phyloP scores from a whole-genome alignment of 2,888 invertebrate species.

The Ctenicera cuprea region DNA sequence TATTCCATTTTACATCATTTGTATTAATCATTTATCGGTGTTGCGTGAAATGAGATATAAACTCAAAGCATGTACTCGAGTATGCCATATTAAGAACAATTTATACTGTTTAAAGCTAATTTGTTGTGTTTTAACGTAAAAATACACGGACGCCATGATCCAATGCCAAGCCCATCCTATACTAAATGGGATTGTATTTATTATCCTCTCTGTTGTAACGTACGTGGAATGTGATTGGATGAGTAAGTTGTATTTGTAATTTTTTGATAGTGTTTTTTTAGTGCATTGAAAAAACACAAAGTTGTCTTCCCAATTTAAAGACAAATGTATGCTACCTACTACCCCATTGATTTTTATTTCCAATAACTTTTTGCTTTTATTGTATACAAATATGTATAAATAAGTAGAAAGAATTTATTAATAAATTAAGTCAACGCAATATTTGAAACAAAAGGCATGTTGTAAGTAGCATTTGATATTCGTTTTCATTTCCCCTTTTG shows the following conservation, averaged over 20 bases:
- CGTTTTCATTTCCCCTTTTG: too few relatives aligned
- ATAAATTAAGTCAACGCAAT: too few relatives aligned
- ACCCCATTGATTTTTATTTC: slow-evolving; percentile 26
- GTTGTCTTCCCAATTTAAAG: too few relatives aligned
- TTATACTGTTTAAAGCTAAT: not conserved
- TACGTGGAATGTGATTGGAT: slow-evolving; percentile 64
- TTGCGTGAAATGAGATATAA: slow-evolving; percentile 23
- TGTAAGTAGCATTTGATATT: too few relatives aligned
- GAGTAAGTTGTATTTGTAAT: slow-evolving; percentile 63
- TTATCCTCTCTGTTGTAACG: slow-evolving; percentile 58
- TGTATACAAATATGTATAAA: not conserved
- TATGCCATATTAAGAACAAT: slow-evolving; percentile 6
- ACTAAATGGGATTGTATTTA: slow-evolving; percentile 65
- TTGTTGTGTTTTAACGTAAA: slow-evolving; percentile 26
- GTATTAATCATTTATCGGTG: not conserved
- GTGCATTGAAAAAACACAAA: not conserved
- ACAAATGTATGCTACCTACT: too few relatives aligned
- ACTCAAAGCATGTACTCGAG: not conserved
- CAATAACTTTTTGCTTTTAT: not conserved
- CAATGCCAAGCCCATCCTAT: slow-evolving; percentile 71
- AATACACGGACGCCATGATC: slow-evolving; percentile 68
- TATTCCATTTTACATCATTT: slow-evolving; percentile 1
- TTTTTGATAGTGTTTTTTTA: slow-evolving; percentile 23
- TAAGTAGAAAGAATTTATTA: too few relatives aligned
- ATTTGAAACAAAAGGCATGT: too few relatives aligned